Evolutionary conservation across 2,113 vertebrate genomes (phyloP).

Genomic region (Tragelaphus scriptus): DNA sequence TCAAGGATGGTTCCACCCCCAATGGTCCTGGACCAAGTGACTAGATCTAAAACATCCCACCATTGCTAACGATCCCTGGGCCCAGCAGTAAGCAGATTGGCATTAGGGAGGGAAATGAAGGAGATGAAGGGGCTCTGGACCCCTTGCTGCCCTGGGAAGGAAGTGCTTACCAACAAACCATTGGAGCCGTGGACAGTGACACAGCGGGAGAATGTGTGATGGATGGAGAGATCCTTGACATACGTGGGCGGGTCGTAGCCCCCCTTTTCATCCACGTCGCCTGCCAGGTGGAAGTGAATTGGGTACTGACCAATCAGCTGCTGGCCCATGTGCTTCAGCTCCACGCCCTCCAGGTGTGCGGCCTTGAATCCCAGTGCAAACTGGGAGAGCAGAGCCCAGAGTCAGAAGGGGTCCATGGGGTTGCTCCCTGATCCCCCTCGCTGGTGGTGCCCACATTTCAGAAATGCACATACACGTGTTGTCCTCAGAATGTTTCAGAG

Average conservation of each 20-base stretch:
- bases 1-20: background rate
- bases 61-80: fast-evolving
- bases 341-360: slow-evolving; percentile 89
- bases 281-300: slow-evolving; percentile 95
- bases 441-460: background rate
- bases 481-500: fast-evolving
- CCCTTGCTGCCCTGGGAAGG: background rate
- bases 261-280: slow-evolving; percentile 91
- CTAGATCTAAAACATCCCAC: background rate
- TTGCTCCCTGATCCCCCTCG: fast-evolving
- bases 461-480: no score
- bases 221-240: slow-evolving; percentile 90
- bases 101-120: background rate
- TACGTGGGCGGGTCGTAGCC: slow-evolving; percentile 91
- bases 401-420: background rate
- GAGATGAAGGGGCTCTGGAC: fast-evolving
- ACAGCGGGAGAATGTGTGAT: slow-evolving; percentile 95
- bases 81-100: background rate
- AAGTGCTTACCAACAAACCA: slow-evolving; percentile 91
- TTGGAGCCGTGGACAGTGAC: slow-evolving; percentile 95
- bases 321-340: slow-evolving; percentile 95
- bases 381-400: slow-evolving; percentile 70
- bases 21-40: background rate
- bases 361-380: slow-evolving; percentile 89
- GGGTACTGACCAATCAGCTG: slow-evolving; percentile 97